Conservation (phyloP, 2,797 vertebrate species). For the Eutrigla gurnardus region DNA sequence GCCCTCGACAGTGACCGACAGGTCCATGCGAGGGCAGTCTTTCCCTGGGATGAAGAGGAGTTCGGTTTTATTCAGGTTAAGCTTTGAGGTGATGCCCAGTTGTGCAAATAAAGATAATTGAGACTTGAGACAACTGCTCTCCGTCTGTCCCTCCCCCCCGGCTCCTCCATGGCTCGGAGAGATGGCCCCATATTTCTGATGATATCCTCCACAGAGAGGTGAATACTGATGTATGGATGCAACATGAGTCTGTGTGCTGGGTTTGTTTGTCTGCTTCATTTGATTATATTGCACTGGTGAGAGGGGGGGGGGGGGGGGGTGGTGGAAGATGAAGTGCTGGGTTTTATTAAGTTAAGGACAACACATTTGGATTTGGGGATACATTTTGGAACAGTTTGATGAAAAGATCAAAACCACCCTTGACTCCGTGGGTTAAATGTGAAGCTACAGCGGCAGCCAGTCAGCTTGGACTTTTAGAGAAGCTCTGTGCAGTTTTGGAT, state of each 20-base stretch:
- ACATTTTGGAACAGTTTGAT: not conserved
- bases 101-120: constrained; percentile 48
- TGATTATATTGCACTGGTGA: constrained; percentile 19
- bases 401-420: not conserved
- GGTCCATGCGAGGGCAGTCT: too few species aligned
- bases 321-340: constrained; percentile 25
- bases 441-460: not conserved
- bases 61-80: too few species aligned
- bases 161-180: constrained; percentile 23
- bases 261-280: constrained; percentile 46
- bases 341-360: constrained; percentile 37
- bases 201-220: constrained; percentile 26
- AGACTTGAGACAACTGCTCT: constrained; percentile 46
- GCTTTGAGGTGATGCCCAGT: too few species aligned
- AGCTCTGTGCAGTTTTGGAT: not conserved
- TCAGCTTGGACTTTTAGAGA: not conserved
- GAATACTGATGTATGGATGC: constrained; percentile 37
- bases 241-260: constrained; percentile 10
- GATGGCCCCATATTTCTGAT: constrained; percentile 33
- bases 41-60: too few species aligned
- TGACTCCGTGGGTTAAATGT: not conserved
- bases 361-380: not conserved
- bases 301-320: not conserved
- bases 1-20: too few species aligned
- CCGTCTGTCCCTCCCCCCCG: constrained; percentile 3